phyloP scores from a whole-genome alignment of 1,140 invertebrate genomes.

The Sitophilus oryzae region DNA sequence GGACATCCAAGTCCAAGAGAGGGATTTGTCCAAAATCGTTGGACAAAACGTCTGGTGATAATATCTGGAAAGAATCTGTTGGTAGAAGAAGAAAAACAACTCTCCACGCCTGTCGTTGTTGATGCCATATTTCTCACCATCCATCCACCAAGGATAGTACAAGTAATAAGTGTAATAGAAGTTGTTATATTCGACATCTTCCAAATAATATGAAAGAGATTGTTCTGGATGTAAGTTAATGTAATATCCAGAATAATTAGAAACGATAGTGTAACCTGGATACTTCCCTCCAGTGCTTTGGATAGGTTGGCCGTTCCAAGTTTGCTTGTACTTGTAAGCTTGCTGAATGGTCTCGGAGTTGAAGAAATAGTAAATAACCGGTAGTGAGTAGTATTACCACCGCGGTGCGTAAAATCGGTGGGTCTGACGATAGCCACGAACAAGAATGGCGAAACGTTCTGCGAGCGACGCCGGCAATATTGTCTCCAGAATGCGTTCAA shows the following conservation, averaged over 20 bases:
- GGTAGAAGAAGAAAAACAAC: conserved; percentile 54
- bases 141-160: conserved; percentile 59
- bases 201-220: conserved; percentile 63
- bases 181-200: conserved; percentile 65
- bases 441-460: too few relatives aligned
- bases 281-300: conserved; percentile 33
- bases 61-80: conserved; percentile 59
- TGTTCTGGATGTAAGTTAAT: conserved; percentile 45
- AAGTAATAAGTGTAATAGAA: conserved; percentile 62
- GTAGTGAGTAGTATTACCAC: too few relatives aligned
- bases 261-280: conserved; percentile 43
- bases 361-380: conserved; percentile 59
- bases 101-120: conserved; percentile 56
- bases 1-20: conserved; percentile 49
- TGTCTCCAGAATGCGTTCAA: too few relatives aligned
- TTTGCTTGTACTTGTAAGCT: conserved; percentile 51
- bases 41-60: conserved; percentile 62
- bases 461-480: too few relatives aligned
- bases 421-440: too few relatives aligned
- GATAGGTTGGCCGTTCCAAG: conserved; percentile 29
- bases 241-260: conserved; percentile 51
- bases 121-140: conserved; percentile 48
- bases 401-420: too few relatives aligned
- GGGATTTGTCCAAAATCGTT: conserved; percentile 57
- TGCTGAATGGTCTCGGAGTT: conserved; percentile 54